A percentile compares a stretch with the other conserved stretches of the same genome.
phyloP scores from a whole-genome alignment of 2,797 vertebrate genomes.

The Acomys russatus region DNA sequence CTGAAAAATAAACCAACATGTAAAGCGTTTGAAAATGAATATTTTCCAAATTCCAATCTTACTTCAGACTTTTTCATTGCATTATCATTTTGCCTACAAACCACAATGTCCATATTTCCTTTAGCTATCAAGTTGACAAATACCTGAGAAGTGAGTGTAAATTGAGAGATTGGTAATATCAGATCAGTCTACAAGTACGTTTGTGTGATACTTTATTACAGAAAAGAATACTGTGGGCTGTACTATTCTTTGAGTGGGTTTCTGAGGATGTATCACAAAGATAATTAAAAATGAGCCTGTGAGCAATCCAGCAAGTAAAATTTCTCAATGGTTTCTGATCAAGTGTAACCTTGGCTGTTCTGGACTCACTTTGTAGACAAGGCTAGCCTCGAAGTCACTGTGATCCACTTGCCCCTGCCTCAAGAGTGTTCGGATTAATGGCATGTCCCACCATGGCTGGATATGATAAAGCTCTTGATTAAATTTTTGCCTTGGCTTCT shows the following conservation, averaged over 20 bases:
- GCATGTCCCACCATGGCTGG: too few relatives aligned
- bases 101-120: too few relatives aligned
- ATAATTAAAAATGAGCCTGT: neutral
- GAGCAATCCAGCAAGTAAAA: neutral
- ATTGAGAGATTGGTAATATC: neutral
- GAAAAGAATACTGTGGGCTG: neutral
- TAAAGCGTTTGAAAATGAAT: neutral
- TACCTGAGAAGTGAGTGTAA: neutral
- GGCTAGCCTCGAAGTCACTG: too few relatives aligned
- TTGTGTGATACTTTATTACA: neutral
- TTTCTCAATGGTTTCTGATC: neutral
- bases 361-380: too few relatives aligned
- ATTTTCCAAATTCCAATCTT: neutral
- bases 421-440: too few relatives aligned
- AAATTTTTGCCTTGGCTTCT: neutral
- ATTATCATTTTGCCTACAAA: neutral
- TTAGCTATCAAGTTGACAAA: neutral
- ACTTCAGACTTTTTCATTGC: neutral
- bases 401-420: too few relatives aligned
- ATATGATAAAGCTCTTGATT: neutral
- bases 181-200: neutral
- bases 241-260: too few relatives aligned
- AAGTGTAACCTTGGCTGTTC: neutral
- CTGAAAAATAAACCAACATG: slow-evolving; percentile 30
- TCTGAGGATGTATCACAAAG: neutral